A percentile compares a stretch with the other conserved stretches of the same genome.
Conservation (phyloP, 2,888 invertebrate genomes). For the Clusia tigrina region DNA sequence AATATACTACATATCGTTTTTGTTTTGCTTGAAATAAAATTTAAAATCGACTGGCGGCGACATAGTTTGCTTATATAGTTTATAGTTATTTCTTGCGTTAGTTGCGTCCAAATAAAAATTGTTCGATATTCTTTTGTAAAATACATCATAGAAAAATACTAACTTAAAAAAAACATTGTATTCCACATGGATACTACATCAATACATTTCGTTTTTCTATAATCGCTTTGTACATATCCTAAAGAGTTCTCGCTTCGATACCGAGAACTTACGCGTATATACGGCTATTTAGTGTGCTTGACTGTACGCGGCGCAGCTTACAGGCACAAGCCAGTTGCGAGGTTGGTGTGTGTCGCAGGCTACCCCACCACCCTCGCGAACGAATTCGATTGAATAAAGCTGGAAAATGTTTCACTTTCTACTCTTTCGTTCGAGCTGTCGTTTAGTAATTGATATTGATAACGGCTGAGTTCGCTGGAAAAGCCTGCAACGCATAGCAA, state of each 20-base stretch:
- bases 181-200: background rate
- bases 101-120: constrained; percentile 14
- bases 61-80: constrained; percentile 41
- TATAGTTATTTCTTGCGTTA: constrained; percentile 16
- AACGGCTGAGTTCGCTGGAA: too few relatives aligned
- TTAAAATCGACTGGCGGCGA: background rate
- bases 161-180: background rate
- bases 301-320: background rate
- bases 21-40: background rate
- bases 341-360: too few relatives aligned
- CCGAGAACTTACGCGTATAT: too few relatives aligned
- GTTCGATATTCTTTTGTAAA: constrained; percentile 4
- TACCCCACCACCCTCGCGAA: too few relatives aligned
- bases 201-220: background rate
- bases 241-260: too few relatives aligned
- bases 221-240: background rate
- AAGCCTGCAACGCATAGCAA: too few relatives aligned
- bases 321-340: too few relatives aligned
- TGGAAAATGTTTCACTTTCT: too few relatives aligned
- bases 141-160: constrained; percentile 8
- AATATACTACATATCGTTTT: background rate
- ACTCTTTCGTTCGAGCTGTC: too few relatives aligned
- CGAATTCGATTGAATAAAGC: too few relatives aligned
- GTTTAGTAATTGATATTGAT: too few relatives aligned
- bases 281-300: background rate